Conservation (phyloP, 2,888 invertebrate genomes). For the Apocheima hispidaria region DNA sequence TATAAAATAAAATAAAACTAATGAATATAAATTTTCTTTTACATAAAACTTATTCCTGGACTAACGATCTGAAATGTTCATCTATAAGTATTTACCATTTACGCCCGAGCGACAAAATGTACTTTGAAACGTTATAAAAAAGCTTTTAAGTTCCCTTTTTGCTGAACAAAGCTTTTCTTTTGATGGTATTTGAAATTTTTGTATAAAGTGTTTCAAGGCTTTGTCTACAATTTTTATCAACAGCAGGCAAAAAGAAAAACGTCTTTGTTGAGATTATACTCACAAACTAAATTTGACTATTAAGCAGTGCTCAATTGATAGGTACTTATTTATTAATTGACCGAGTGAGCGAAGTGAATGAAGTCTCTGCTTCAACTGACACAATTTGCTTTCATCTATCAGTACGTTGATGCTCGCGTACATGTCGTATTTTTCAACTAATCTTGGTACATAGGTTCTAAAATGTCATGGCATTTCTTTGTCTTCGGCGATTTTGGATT, state of each 20-base stretch:
- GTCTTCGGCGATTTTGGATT: no score
- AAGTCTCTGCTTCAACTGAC: no score
- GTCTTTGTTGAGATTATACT: constrained; percentile 4
- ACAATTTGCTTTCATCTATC: no score
- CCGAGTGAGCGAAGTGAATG: no score
- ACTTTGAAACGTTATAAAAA: constrained; percentile 10
- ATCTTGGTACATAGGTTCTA: no score
- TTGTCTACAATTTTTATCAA: constrained; percentile 10
- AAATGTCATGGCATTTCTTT: no score
- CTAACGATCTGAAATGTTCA: no score
- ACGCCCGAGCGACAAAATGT: constrained; percentile 2
- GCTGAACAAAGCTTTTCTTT: constrained; percentile 19
- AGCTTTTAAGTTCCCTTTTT: constrained; percentile 14
- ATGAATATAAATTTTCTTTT: background rate
- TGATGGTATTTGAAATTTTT: constrained; percentile 15
- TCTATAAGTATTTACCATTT: constrained; percentile 6
- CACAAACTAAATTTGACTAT: background rate
- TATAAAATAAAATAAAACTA: no score
- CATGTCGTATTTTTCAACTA: no score
- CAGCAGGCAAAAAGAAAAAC: background rate
- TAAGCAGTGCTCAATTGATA: no score
- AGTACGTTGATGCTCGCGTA: no score
- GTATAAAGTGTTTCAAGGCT: constrained; percentile 13
- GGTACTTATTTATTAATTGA: no score
- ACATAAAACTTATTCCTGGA: background rate